Conservation (phyloP, 2,888 invertebrate species). For the Steinernema scapterisci region DNA sequence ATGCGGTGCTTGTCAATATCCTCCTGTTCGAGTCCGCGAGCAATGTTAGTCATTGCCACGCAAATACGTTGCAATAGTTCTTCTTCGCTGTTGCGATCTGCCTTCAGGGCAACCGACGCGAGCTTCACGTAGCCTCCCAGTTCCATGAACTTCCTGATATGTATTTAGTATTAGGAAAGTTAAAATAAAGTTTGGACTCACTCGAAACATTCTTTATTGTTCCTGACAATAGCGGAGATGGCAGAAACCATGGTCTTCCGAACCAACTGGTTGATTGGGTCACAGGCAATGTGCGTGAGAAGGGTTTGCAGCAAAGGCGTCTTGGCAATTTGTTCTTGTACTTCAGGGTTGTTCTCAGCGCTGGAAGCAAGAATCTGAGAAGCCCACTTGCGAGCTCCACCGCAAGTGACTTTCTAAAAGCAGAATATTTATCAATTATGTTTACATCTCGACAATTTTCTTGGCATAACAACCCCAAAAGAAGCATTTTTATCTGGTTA, state of each 20-base stretch:
- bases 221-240: conserved; percentile 3
- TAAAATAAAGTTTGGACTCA: not conserved
- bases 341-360: conserved; percentile 34
- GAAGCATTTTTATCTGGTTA: too few relatives aligned
- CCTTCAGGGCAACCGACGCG: conserved; percentile 1
- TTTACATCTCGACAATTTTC: too few relatives aligned
- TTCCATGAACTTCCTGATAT: not conserved
- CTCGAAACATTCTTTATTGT: not conserved
- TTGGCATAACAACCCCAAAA: too few relatives aligned
- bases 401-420: not conserved
- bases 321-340: conserved; percentile 31
- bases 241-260: not conserved
- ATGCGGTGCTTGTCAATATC: conserved; percentile 5
- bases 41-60: not conserved
- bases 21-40: not conserved
- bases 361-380: not conserved
- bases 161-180: not conserved
- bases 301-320: conserved; percentile 5
- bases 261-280: not conserved
- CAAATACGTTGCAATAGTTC: not conserved
- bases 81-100: not conserved
- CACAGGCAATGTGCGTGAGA: not conserved
- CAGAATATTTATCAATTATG: not conserved
- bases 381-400: not conserved
- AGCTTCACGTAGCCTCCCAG: not conserved